Percentiles rank a stretch among this genome's conserved stretches.
Evolutionary conservation across 1,140 invertebrate genomes (phyloP).

Genomic region (Colletes latitarsis): DNA sequence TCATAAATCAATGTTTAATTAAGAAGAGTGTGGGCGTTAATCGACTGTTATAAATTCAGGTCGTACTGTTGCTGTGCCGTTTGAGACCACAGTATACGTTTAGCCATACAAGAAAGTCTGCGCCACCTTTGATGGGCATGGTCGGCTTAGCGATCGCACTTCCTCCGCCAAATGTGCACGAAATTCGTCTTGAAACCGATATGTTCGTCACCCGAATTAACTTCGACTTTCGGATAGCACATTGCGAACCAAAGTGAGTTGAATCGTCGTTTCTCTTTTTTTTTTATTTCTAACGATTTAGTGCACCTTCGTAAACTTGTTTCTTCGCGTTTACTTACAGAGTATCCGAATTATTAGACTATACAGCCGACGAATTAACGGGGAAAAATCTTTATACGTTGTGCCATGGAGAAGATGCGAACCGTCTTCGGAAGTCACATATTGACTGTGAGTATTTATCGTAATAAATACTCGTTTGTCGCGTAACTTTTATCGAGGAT

Average conservation of each 20-base stretch:
- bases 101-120: slow-evolving; percentile 91
- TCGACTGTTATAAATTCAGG: slow-evolving; percentile 83
- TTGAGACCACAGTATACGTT: slow-evolving; percentile 95
- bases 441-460: slow-evolving; percentile 91
- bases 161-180: slow-evolving; percentile 97
- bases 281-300: background rate
- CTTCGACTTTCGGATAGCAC: slow-evolving; percentile 97
- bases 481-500: too few relatives aligned
- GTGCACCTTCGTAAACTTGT: slow-evolving; percentile 1
- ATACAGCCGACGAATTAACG: slow-evolving; percentile 95
- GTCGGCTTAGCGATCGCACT: slow-evolving; percentile 96
- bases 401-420: slow-evolving; percentile 97
- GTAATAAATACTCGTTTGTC: too few relatives aligned
- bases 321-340: slow-evolving; percentile 80
- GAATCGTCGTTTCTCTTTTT: background rate
- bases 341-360: slow-evolving; percentile 95
- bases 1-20: background rate
- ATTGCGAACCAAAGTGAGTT: slow-evolving; percentile 96
- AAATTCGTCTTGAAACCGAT: slow-evolving; percentile 96
- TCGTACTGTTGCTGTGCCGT: slow-evolving; percentile 94
- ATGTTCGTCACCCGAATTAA: slow-evolving; percentile 98
- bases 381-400: slow-evolving; percentile 96
- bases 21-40: slow-evolving; percentile 21
- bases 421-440: slow-evolving; percentile 95
- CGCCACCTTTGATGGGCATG: slow-evolving; percentile 93